phyloP scores from a whole-genome alignment of 2,113 vertebrate genomes.

The Tamias sibiricus region DNA sequence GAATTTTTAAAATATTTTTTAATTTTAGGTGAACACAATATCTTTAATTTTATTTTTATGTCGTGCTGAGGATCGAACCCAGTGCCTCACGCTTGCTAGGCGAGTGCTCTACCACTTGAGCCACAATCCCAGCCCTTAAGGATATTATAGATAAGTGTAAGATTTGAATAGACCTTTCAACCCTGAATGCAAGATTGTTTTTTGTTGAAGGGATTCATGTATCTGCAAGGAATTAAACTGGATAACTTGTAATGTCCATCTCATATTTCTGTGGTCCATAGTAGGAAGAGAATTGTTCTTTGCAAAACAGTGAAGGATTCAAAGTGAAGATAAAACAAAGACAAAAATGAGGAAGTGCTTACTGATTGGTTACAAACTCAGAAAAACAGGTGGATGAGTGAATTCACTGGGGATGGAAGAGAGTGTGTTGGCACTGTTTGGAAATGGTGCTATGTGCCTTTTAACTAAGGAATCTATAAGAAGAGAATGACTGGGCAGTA shows the following conservation, averaged over 20 bases:
- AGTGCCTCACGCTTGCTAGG: too few relatives aligned
- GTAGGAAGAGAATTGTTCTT: neutral
- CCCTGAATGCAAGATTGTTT: neutral
- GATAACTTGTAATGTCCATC: neutral
- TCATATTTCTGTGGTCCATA: neutral
- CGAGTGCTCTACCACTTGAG: too few relatives aligned
- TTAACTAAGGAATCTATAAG: neutral
- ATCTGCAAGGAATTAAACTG: neutral
- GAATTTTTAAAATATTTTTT: too few relatives aligned
- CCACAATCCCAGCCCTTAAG: too few relatives aligned
- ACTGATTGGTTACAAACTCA: too few relatives aligned
- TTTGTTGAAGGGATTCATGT: constrained; percentile 18
- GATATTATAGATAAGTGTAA: neutral
- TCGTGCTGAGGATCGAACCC: too few relatives aligned
- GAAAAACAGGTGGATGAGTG: neutral
- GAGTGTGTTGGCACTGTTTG: neutral
- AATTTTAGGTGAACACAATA: too few relatives aligned
- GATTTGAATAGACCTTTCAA: constrained; percentile 28
- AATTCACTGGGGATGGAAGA: neutral
- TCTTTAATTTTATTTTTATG: too few relatives aligned
- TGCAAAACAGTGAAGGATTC: constrained; percentile 1
- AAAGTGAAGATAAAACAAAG: neutral
- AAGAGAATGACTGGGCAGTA: neutral
- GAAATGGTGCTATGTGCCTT: neutral
- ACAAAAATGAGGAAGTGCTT: neutral